A percentile compares a stretch with the other conserved stretches of the same genome.
Evolutionary conservation across 2,113 vertebrate genomes (phyloP).

Genomic region (Myotis davidii): DNA sequence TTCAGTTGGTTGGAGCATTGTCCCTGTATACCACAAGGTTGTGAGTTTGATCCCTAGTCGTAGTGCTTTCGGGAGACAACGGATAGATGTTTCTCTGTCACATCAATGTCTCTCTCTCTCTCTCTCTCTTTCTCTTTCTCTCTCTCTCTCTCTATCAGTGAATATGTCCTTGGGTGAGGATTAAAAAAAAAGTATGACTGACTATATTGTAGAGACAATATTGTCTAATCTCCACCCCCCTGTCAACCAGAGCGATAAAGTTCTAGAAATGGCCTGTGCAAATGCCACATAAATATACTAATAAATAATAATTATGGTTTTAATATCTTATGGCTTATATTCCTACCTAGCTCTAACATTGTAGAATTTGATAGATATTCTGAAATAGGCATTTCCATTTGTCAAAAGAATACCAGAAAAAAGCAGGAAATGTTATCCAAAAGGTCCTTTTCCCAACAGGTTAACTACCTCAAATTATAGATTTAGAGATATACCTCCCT

Average conservation of each 20-base stretch:
- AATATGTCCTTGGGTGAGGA: background rate
- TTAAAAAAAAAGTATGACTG: background rate
- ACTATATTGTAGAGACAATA: background rate
- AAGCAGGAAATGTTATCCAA: background rate
- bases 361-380: background rate
- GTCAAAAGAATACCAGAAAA: background rate
- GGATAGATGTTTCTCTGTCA: too few relatives aligned
- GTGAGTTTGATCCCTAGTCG: too few relatives aligned
- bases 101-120: too few relatives aligned
- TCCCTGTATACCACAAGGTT: too few relatives aligned
- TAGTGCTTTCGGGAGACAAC: too few relatives aligned
- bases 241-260: background rate
- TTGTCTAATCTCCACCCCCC: background rate
- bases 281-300: background rate
- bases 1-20: background rate
- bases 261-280: background rate
- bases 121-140: too few relatives aligned
- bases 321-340: background rate
- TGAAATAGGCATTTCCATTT: background rate
- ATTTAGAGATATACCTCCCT: background rate
- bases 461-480: background rate
- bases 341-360: accelerated
- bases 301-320: background rate
- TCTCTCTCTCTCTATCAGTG: too few relatives aligned
- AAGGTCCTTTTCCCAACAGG: background rate